These are phyloP conservation scores for Drosophila sordidapex DNA, from an alignment of 2,888 invertebrate species.

Conservation along the genomic window DNA sequence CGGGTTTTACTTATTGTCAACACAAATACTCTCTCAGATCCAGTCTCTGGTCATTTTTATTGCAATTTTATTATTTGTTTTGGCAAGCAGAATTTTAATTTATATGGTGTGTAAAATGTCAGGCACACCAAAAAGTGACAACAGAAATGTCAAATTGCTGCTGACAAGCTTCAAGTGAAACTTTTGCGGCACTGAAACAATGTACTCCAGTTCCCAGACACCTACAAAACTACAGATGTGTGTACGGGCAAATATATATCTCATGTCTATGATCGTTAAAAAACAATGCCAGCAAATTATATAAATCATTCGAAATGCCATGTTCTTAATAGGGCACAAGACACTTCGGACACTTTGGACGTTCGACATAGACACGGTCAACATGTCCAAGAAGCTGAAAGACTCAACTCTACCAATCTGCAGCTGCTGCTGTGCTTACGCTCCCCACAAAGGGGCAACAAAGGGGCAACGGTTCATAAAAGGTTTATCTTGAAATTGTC, in stretches of 20 bases:
- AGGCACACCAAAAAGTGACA: conserved; percentile 72
- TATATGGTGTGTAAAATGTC: conserved; percentile 77
- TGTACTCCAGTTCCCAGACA: conserved; percentile 41
- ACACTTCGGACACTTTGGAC: conserved; percentile 68
- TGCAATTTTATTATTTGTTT: conserved; percentile 15
- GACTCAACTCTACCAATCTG: conserved; percentile 28
- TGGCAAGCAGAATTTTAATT: conserved; percentile 61
- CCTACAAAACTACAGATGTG: conserved; percentile 37
- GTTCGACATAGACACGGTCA: conserved; percentile 65
- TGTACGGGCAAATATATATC: conserved; percentile 23
- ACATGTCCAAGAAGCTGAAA: conserved; percentile 47
- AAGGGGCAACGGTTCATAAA: conserved; percentile 17
- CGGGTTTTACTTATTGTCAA: conserved; percentile 8
- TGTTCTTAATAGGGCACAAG: conserved; percentile 75
- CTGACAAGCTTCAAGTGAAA: conserved; percentile 57
- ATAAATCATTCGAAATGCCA: conserved; percentile 77
- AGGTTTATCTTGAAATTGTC: conserved; percentile 55
- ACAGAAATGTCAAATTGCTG: conserved; percentile 72
- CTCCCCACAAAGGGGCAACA: conserved; percentile 4
- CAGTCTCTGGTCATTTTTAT: conserved; percentile 5
- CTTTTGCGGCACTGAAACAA: conserved; percentile 36
- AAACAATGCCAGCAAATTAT: conserved; percentile 70
- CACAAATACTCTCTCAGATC: background rate
- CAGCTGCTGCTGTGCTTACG: conserved; percentile 68
- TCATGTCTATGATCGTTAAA: conserved; percentile 52